These are phyloP conservation scores for Colinus virginianus DNA, from an alignment of 2,113 vertebrate genomes.

Conservation along the genomic window DNA sequence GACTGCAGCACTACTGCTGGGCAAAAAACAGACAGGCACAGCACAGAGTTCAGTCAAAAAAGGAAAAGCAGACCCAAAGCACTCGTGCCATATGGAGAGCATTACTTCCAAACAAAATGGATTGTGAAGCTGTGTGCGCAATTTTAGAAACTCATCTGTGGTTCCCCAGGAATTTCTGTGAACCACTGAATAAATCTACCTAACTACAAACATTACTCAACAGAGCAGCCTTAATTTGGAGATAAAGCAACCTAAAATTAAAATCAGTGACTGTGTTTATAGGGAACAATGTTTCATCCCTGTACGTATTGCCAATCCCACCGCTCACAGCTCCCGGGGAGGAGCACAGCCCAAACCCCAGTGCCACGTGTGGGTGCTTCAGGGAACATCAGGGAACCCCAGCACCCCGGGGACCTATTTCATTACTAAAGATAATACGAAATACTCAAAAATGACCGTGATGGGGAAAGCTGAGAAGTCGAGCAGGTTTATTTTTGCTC, in stretches of 20 bases:
- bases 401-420: neutral
- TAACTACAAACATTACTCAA: neutral
- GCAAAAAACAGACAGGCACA: neutral
- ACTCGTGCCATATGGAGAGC: neutral
- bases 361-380: fast-evolving
- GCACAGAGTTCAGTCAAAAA: neutral
- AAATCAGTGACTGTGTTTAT: neutral
- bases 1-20: neutral
- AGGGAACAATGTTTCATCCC: neutral
- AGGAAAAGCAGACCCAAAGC: neutral
- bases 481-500: neutral
- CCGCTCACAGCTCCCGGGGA: neutral
- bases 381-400: neutral
- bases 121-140: neutral
- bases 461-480: neutral
- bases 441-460: neutral
- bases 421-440: neutral
- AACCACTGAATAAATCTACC: neutral
- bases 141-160: neutral
- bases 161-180: neutral
- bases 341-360: too few relatives aligned
- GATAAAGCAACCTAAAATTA: neutral
- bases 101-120: neutral
- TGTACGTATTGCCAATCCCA: fast-evolving
- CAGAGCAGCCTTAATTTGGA: neutral